phyloP scores from a whole-genome alignment of 2,888 invertebrate genomes.

The Ophioninae sp. region DNA sequence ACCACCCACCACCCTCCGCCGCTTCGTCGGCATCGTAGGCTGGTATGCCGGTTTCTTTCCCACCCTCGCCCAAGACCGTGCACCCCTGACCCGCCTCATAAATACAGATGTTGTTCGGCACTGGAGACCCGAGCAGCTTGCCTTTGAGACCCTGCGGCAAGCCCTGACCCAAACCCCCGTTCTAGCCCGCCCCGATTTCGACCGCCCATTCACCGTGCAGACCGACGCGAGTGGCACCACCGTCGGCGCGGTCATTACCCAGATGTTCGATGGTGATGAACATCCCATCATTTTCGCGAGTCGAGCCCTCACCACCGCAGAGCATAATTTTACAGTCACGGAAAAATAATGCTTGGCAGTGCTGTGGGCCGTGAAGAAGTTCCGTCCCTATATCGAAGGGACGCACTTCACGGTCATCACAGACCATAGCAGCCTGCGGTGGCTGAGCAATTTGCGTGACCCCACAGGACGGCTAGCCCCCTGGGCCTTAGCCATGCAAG shows the following conservation, averaged over 20 bases:
- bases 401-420: no score
- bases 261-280: not conserved
- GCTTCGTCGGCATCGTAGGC: not conserved
- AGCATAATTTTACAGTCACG: no score
- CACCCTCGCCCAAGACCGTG: not conserved
- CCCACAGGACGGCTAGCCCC: not conserved
- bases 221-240: conserved; percentile 26
- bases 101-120: not conserved
- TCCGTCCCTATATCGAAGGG: no score
- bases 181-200: conserved; percentile 42
- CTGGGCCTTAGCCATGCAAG: no score
- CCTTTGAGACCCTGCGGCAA: no score
- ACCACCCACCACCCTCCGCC: no score
- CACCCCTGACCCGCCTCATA: not conserved
- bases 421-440: no score
- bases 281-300: not conserved
- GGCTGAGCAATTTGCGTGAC: not conserved
- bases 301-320: not conserved
- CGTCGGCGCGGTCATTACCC: not conserved
- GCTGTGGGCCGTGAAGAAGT: not conserved
- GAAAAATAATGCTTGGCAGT: no score
- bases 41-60: conserved; percentile 57
- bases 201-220: conserved; percentile 25
- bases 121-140: no score
- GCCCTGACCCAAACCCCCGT: not conserved